Base-by-base conservation (phyloP, 35 echinoderm and acorn worm genomes). In the Holothuria glaberrima region DNA sequence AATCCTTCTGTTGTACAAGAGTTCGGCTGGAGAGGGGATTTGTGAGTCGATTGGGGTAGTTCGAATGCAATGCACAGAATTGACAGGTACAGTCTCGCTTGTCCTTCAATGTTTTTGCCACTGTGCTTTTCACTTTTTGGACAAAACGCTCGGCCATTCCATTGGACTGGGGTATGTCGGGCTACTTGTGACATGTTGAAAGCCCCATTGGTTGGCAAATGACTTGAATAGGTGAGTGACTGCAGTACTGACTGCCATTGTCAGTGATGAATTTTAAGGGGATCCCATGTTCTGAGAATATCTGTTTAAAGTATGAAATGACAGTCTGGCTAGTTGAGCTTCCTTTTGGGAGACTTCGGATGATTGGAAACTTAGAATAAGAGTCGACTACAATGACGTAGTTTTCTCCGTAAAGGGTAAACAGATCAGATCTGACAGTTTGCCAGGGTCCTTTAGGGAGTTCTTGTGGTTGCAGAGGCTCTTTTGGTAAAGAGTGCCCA, bases 21-120 rank as follows among this genome's bases (percentile, higher is more conserved):
- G 83, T 83, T 95, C 90, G 10, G 90, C 86, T 20, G 94, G 94
- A 6, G 76, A 86, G 48, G 90, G 80, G n/a, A 95, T 64, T 27
- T 83, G 58, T 10, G 29, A 54, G 71, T 95, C 94, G 0, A 95
- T n/a, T 20, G 90, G 90, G 20, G 94, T 92, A 5, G 85, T 71
- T 4, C 93, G 64, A 28, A 91, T 67, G 32, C 82, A 28, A 91
- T 67, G 32, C 82, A 80, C 13, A 79, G 74, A 4, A 94, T 59
- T 59, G 89, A 89, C 29, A 77, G 20, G 31, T 87, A 35, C 5
- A 80, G 28, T 94, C 58, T 31, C 21, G 21, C 1, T 71, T 58
- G 58, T 81, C 72, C 21, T 48, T 33, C 16, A 67, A 50, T 10
- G 90, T 69, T 76, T 92, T 92, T 19, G 88, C 71, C 9, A 92